These are phyloP conservation scores for Diplodus sargus DNA, from an alignment of 2,797 vertebrate species.

Conservation along the genomic window DNA sequence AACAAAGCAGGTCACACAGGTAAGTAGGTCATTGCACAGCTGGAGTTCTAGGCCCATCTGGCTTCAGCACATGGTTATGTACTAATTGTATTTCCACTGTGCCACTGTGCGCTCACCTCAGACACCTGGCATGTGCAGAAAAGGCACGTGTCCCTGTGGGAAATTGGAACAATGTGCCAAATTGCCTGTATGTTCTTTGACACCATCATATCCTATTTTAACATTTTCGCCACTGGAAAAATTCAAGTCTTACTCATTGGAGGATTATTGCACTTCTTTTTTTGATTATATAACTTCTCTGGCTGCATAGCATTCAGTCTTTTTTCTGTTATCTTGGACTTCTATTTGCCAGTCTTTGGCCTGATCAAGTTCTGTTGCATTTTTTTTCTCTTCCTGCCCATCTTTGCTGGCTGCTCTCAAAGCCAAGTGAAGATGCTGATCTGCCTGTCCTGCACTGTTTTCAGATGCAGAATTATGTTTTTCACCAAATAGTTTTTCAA, in stretches of 20 bases:
- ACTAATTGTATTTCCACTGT: conserved; percentile 15
- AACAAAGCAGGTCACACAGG: conserved; percentile 62
- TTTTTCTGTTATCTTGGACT: background rate
- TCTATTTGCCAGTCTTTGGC: too few relatives aligned
- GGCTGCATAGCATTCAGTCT: background rate
- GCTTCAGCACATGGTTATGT: conserved; percentile 55
- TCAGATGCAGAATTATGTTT: background rate
- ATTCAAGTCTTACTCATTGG: background rate
- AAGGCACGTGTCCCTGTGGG: conserved; percentile 42
- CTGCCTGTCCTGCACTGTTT: background rate
- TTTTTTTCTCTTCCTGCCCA: background rate
- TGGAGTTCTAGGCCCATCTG: conserved; percentile 52
- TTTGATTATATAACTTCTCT: background rate
- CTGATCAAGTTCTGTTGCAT: too few relatives aligned
- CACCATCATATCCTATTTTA: conserved; percentile 1
- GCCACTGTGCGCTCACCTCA: conserved; percentile 36
- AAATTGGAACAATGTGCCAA: conserved; percentile 40
- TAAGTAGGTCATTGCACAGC: conserved; percentile 79
- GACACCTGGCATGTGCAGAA: conserved; percentile 58
- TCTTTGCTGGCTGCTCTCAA: background rate
- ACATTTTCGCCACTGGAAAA: conserved; percentile 20
- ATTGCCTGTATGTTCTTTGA: conserved; percentile 33
- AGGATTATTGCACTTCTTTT: background rate
- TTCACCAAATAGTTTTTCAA: too few relatives aligned
- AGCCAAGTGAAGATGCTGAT: background rate